Conservation (phyloP, 1,140 invertebrate genomes). For the Diprion similis region DNA sequence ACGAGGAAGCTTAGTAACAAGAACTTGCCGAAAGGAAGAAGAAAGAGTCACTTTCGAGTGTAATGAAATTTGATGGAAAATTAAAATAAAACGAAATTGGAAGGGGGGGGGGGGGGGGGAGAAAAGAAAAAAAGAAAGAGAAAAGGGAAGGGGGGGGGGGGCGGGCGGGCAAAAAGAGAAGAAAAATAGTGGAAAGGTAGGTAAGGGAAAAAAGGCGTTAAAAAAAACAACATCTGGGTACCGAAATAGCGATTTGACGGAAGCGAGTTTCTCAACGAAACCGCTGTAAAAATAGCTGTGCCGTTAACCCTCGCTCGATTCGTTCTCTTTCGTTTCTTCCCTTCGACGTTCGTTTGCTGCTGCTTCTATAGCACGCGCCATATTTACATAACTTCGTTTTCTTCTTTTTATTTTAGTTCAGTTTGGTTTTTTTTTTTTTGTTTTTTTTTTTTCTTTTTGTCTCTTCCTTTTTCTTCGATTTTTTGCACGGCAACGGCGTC, state of each 20-base stretch:
- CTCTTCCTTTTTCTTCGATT: too few species aligned
- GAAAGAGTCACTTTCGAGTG: too few species aligned
- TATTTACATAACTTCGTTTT: constrained; percentile 40
- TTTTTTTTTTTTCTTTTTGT: too few species aligned
- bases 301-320: constrained; percentile 18
- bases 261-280: constrained; percentile 39
- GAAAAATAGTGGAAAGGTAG: constrained; percentile 3
- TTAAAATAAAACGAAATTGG: not conserved
- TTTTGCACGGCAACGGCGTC: too few species aligned
- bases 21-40: too few species aligned
- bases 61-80: not conserved
- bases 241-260: constrained; percentile 39
- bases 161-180: not conserved
- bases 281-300: constrained; percentile 40
- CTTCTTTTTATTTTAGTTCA: constrained; percentile 10
- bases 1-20: too few species aligned
- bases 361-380: constrained; percentile 16
- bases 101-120: not conserved
- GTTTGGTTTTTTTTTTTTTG: not conserved
- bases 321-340: too few species aligned
- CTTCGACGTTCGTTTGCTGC: not conserved
- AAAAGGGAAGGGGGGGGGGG: too few species aligned
- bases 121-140: constrained; percentile 5
- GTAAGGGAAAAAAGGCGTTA: constrained; percentile 21
- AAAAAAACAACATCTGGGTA: constrained; percentile 23